Conservation (phyloP, 2,888 invertebrate genomes). For the Sarcophaga subvicina region DNA sequence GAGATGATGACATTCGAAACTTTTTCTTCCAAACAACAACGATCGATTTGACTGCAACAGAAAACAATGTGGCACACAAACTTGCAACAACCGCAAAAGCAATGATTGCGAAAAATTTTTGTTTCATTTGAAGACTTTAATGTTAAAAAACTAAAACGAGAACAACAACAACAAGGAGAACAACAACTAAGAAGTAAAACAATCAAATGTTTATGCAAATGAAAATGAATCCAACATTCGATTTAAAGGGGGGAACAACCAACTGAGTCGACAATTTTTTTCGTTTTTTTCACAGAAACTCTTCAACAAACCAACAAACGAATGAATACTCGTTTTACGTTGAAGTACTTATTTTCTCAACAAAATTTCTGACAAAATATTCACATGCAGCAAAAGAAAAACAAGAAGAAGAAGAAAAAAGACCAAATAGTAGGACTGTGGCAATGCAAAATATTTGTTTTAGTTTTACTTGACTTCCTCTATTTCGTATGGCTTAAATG, state of each 20-base stretch:
- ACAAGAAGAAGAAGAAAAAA: neutral
- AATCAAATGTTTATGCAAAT: conserved; percentile 67
- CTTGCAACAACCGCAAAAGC: conserved; percentile 20
- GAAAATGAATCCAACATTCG: conserved; percentile 31
- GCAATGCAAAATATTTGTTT: neutral
- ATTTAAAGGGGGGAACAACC: conserved; percentile 41
- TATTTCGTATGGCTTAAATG: neutral
- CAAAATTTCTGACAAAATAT: conserved; percentile 33
- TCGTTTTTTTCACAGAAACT: conserved; percentile 9
- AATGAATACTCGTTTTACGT: too few relatives aligned
- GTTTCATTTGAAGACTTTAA: conserved; percentile 42
- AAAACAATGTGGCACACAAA: conserved; percentile 2
- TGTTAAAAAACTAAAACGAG: conserved; percentile 8
- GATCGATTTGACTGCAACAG: conserved; percentile 19
- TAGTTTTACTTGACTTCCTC: neutral
- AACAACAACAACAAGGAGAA: neutral
- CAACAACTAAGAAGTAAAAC: conserved; percentile 45
- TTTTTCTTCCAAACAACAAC: conserved; percentile 37
- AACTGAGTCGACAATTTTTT: conserved; percentile 18
- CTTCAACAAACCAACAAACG: conserved; percentile 7
- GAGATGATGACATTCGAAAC: conserved; percentile 41
- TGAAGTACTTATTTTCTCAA: conserved; percentile 37
- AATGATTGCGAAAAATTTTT: neutral
- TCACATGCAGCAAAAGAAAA: conserved; percentile 23
- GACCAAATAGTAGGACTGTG: neutral